Conservation (phyloP, 2,113 vertebrate species). For the Addax nasomaculatus region DNA sequence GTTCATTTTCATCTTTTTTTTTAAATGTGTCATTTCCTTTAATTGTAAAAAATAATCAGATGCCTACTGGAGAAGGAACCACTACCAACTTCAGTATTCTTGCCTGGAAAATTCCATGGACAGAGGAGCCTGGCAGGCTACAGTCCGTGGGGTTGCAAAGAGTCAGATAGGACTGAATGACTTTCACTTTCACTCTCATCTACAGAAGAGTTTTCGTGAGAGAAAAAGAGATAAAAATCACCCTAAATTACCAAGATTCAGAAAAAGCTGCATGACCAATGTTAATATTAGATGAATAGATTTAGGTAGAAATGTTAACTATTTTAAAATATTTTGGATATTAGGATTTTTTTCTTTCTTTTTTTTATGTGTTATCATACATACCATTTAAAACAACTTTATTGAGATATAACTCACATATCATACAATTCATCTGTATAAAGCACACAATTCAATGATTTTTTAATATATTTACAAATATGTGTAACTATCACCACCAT, state of each 20-base stretch:
- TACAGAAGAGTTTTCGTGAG: neutral
- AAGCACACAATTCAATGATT: neutral
- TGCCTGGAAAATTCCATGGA: neutral
- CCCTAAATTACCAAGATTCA: neutral
- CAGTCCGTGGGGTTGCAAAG: neutral
- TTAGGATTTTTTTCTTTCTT: neutral
- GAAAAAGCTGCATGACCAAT: neutral
- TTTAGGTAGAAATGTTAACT: neutral
- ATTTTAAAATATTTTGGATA: neutral
- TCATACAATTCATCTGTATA: neutral
- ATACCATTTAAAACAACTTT: neutral
- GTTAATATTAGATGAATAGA: neutral
- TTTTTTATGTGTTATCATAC: neutral
- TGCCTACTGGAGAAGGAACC: neutral
- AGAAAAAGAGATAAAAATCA: neutral
- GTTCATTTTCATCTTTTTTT: neutral
- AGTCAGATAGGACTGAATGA: neutral
- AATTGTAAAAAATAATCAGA: neutral
- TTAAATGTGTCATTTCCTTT: neutral
- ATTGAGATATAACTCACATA: neutral
- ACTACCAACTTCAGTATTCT: neutral
- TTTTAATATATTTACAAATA: neutral
- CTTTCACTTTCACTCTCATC: neutral
- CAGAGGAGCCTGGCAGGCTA: neutral
- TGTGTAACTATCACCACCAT: neutral